phyloP scores from a whole-genome alignment of 1,140 invertebrate species.

The Drosophila nasuta region DNA sequence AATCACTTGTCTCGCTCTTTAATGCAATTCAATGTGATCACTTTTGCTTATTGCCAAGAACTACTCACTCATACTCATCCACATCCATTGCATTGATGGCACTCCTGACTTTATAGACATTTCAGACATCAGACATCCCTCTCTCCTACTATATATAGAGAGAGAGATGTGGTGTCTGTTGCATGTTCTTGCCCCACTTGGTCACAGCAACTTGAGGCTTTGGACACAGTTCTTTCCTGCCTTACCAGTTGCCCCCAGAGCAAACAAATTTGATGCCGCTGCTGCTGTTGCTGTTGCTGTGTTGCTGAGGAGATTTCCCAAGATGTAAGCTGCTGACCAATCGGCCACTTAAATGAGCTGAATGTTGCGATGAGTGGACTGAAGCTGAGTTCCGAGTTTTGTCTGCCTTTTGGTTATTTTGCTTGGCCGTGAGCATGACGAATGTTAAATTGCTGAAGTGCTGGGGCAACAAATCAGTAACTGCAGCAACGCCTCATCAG shows the following conservation, averaged over 20 bases:
- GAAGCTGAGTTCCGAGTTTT: slow-evolving; percentile 8
- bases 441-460: slow-evolving; percentile 72
- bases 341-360: slow-evolving; percentile 42
- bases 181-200: slow-evolving; percentile 22
- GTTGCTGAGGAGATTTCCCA: slow-evolving; percentile 26
- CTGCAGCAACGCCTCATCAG: slow-evolving; percentile 27
- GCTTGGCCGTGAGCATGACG: slow-evolving; percentile 73
- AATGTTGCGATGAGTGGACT: not conserved
- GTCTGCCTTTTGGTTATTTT: slow-evolving; percentile 63
- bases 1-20: slow-evolving; percentile 30
- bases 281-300: not conserved
- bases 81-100: slow-evolving; percentile 19
- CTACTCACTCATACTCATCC: not conserved
- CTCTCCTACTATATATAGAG: no score
- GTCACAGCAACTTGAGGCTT: slow-evolving; percentile 29
- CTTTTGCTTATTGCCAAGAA: slow-evolving; percentile 37
- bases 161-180: not conserved
- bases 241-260: slow-evolving; percentile 24
- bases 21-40: slow-evolving; percentile 7
- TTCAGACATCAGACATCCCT: slow-evolving; percentile 5
- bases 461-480: slow-evolving; percentile 40
- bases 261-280: slow-evolving; percentile 48
- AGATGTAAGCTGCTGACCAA: slow-evolving; percentile 41
- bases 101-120: slow-evolving; percentile 22
- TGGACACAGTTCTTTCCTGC: slow-evolving; percentile 32